Base-by-base conservation (phyloP, 1,140 invertebrate species). In the Akabosia matsudoensis region DNA sequence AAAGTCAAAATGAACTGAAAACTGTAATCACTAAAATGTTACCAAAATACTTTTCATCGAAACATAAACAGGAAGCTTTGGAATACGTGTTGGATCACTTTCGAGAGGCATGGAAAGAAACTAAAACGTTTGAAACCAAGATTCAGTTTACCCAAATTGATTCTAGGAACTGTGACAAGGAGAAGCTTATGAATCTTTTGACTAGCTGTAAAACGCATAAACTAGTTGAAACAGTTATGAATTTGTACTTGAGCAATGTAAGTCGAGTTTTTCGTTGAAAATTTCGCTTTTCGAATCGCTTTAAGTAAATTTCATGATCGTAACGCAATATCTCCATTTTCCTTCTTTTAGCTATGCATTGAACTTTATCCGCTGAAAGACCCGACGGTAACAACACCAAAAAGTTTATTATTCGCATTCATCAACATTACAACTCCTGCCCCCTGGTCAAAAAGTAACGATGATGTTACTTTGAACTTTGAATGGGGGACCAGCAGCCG, bases 111-210 rank as follows among this genome's bases (percentile, higher is more conserved):
- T 67, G 61, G 61, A 3, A 28, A 30, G 61, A 67, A 31, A 67
- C 61, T 7, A 67, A 31, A 31, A 67, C 61, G 2, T 67, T 67
- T 67, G 61, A 67, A 30, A 67, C 26, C 22, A 28, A 31, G 13
- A 10, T 67, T n/a, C 61, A 67, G n/a, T 30, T 22, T 2, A 30
- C 3, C 22, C 61, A 67, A 31, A 28, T 7, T 10, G 61, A 67
- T n/a, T 31, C 22, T 1, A 7, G 61, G 22, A 67, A 67, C 31
- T 67, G 61, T 30, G 61, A 67, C 28, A 67, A 67, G 22, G 61
- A 30, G 22, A 67, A 67, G 30, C 28, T 67, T 10, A 67, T 30
- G n/a, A 67, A 67, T 67, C n/a, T 67, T 2, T n/a, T 67, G 61
- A 30, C 24, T 14, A 67, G 61, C 28, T 67, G 61, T 30, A 67